A percentile compares a stretch with the other conserved stretches of the same genome.
Conservation (phyloP, 2,888 invertebrate species). For the Cheilosia vulpina region DNA sequence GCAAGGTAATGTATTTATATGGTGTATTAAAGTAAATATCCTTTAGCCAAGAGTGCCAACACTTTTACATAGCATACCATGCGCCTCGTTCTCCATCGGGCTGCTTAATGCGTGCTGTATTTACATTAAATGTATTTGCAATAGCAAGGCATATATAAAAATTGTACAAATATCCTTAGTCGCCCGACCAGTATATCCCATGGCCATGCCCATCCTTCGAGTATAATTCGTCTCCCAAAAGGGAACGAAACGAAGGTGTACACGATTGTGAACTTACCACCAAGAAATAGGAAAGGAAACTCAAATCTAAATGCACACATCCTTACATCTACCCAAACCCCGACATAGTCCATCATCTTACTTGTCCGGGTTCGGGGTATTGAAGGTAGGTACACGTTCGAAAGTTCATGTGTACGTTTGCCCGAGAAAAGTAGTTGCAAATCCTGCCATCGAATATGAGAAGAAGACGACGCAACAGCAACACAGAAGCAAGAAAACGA, state of each 20-base stretch:
- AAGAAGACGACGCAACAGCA: slow-evolving; percentile 23
- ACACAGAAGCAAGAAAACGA: slow-evolving; percentile 57
- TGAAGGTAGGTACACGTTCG: slow-evolving; percentile 19
- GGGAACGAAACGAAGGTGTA: slow-evolving; percentile 4
- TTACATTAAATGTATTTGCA: slow-evolving; percentile 74
- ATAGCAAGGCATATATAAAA: slow-evolving; percentile 58
- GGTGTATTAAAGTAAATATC: slow-evolving; percentile 63
- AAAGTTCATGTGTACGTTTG: slow-evolving; percentile 42
- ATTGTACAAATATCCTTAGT: slow-evolving; percentile 68
- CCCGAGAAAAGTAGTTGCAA: slow-evolving; percentile 31
- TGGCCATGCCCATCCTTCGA: neutral
- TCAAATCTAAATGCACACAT: slow-evolving; percentile 47
- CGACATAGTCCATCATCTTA: slow-evolving; percentile 47
- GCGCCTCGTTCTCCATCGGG: neutral
- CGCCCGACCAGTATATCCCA: slow-evolving; percentile 13
- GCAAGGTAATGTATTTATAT: slow-evolving; percentile 39
- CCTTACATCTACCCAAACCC: slow-evolving; percentile 8
- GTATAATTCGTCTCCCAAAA: neutral
- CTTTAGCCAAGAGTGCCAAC: slow-evolving; percentile 55
- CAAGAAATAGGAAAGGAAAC: slow-evolving; percentile 29
- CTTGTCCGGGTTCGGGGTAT: neutral
- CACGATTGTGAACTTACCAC: slow-evolving; percentile 17
- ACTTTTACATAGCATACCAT: slow-evolving; percentile 37
- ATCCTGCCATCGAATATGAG: neutral
- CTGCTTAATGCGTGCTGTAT: slow-evolving; percentile 73